Base-by-base conservation (phyloP, 2,797 vertebrate genomes). In the Sitta carolinensis region DNA sequence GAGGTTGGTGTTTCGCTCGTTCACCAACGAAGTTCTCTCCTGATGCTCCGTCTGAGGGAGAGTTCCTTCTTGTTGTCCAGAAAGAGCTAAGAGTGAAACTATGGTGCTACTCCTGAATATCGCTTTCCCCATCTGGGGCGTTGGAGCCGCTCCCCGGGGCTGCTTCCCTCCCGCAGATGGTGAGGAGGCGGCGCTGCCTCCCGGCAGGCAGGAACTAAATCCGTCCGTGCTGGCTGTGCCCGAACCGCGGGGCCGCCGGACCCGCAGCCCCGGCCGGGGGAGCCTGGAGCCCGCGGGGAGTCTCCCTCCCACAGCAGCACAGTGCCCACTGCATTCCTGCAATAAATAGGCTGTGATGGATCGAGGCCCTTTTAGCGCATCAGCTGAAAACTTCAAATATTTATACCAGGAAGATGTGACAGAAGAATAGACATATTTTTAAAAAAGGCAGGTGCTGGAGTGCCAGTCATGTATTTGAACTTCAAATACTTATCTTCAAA, bases 361-460 rank as follows among this genome's bases (percentile, higher is more conserved):
- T 82, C 8, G 13, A 62, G 92, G 91, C 47, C 69, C 81, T 92
- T 94, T 84, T 42, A 92, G 64, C 1, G 6, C 87, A 85, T 66
- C 84, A 42, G 63, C 76, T 85, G 91, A 74, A 80, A 87, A 83
- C 80, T 84, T 92, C 94, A 93, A 94, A 88, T 93, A 94, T 94
- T 96, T 94, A 81, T 90, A 38, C 55, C 55, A 11, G 79, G 82
- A 78, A 84, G 95, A 85, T 84, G 79, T 76, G 90, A 77, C 78
- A 62, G 52, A 72, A 48, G 66, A 64, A 4, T 36, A 25, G 75
- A 26, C 78, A 29, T 47, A 18, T 72, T 66, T 82, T 25, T 16
- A 61, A 15, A 45, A 76, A 89, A 89, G 45, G 48, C 84, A 85
- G 82, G 93, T 93, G 70, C 86, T 66, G 68, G 70, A 95, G 81